Evolutionary conservation across 2,113 vertebrate genomes (phyloP).

Genomic region (Alligator sinensis): DNA sequence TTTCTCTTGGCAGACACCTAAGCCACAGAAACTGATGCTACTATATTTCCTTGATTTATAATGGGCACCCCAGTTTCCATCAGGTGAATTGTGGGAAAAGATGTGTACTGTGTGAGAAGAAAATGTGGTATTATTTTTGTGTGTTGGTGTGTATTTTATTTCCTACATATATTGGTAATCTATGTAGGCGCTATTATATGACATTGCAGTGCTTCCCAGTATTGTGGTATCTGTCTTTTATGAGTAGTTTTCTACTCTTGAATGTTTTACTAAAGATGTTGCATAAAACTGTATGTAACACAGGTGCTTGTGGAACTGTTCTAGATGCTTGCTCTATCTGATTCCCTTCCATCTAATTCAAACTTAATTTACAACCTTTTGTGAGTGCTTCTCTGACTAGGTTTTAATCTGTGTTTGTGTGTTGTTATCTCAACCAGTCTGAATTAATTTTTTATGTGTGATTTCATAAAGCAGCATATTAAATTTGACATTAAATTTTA

Average conservation of each 20-base stretch:
- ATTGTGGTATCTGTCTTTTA: not conserved
- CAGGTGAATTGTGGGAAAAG: no score
- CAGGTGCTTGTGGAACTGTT: not conserved
- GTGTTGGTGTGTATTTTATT: not conserved
- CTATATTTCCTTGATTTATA: no score
- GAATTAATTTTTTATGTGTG: not conserved
- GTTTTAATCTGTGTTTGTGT: not conserved
- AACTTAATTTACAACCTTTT: not conserved
- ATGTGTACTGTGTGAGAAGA: no score
- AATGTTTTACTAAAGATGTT: not conserved
- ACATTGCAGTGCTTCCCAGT: not conserved
- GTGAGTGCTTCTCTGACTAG: not conserved
- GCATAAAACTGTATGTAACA: not conserved
- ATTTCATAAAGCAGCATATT: constrained; percentile 50
- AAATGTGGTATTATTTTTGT: not conserved
- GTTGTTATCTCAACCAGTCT: not conserved
- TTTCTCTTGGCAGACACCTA: no score
- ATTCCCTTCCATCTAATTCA: not conserved
- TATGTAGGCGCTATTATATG: not conserved
- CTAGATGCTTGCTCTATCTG: not conserved
- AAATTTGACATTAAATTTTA: constrained; percentile 39
- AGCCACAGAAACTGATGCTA: no score
- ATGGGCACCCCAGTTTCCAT: no score
- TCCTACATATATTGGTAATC: not conserved
- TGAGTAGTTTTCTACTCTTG: not conserved